A percentile compares a stretch with the other conserved stretches of the same genome.
Evolutionary conservation across 2,113 vertebrate genomes (phyloP).

Genomic region (Leucoraja erinaceus): DNA sequence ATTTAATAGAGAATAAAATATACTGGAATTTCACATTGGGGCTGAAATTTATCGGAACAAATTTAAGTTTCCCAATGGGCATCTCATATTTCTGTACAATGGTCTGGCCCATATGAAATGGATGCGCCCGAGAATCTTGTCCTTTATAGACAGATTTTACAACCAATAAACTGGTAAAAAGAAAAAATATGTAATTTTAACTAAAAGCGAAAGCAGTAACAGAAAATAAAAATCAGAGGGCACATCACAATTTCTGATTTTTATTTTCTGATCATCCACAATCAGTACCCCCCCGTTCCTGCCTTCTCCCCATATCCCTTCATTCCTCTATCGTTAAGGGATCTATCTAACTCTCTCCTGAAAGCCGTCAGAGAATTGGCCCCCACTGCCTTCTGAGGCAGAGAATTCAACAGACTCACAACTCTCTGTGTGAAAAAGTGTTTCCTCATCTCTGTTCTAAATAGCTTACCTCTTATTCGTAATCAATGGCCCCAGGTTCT

Average conservation of each 20-base stretch:
- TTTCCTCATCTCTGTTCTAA: no score
- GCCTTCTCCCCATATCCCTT: no score
- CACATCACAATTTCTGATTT: not conserved
- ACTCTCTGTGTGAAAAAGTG: no score
- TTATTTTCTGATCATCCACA: no score
- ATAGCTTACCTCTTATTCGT: no score
- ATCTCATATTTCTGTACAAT: not conserved
- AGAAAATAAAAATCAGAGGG: not conserved
- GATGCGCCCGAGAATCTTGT: not conserved
- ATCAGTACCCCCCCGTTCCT: no score
- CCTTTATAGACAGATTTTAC: not conserved
- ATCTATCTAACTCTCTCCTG: no score
- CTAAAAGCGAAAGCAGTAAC: not conserved
- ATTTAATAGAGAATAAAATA: not conserved
- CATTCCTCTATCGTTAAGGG: no score
- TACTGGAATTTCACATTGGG: not conserved
- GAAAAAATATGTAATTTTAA: not conserved
- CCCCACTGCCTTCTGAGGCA: no score
- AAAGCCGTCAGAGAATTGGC: no score
- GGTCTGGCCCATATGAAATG: not conserved
- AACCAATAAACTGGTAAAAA: not conserved
- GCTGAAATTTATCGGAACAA: not conserved
- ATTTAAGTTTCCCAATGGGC: not conserved
- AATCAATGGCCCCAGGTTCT: no score
- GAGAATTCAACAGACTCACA: no score